Base-by-base conservation (phyloP, 2,113 vertebrate genomes). In the Mesoclemmys tuberculata region DNA sequence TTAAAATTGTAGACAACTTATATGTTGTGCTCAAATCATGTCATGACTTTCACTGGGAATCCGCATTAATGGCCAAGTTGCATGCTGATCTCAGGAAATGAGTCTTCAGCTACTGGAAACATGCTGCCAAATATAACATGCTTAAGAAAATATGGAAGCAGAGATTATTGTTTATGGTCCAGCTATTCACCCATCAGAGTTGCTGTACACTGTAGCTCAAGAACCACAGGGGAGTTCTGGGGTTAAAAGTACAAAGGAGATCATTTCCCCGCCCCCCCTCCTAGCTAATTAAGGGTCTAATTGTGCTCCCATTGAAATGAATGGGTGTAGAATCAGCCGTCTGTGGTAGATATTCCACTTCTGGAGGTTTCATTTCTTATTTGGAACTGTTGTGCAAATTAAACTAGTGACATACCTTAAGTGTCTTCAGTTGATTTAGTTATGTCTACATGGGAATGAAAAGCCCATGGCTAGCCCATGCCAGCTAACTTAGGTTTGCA, bases 91-190 rank as follows among this genome's bases (percentile, higher is more conserved):
- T 89, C 95, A 97, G 98, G 98, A 98, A 98, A 97, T 86, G 64
- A 97, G 96, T 48, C 94, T 95, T 97, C 94, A 93, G 87, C 96
- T 93, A 75, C 97, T 98, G 98, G 98, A 98, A 98, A 94, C 5
- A 14, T 55, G 80, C 56, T 97, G 97, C 98, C 98, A 98, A 98
- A 95, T 71, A 79, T 90, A 98, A 97, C 98, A 97, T 98, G 98
- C 96, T 96, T 98, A 93, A 96, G 91, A 95, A 97, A 97, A 96
- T 94, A 94, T 96, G 94, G 95, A 97, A 98, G 85, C 91, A 96
- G 89, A 93, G 88, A 94, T 94, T 89, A 93, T 96, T 98, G 97
- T 98, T 98, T 97, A 93, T 82, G 83, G 91, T 93, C 75, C 92
- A 97, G 90, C 64, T 92, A 58, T 77, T 96, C 82, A 91, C 89